Conservation (phyloP, 2,888 invertebrate genomes). For the Pecten maximus region DNA sequence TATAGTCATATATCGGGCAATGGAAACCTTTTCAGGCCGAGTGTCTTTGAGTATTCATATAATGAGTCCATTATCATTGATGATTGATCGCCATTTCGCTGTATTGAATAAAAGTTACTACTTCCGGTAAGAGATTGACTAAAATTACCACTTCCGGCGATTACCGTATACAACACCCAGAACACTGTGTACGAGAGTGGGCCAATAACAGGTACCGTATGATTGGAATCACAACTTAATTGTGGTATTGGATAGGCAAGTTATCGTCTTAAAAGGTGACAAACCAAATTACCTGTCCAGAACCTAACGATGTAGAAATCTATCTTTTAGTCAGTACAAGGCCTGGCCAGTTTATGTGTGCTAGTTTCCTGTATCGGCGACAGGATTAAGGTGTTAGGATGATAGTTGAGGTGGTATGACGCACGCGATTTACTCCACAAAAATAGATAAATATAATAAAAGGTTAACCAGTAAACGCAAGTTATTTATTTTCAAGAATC, state of each 20-base stretch:
- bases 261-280: conserved; percentile 11
- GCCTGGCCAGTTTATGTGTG: not conserved
- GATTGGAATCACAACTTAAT: not conserved
- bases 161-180: not conserved
- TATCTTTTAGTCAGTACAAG: not conserved
- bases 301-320: not conserved
- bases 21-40: not conserved
- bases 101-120: conserved; percentile 16
- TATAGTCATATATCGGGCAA: not conserved
- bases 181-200: not conserved
- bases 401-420: not conserved
- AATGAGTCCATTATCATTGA: not conserved
- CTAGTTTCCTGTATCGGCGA: not conserved
- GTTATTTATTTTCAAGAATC: too few species aligned
- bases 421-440: too few species aligned
- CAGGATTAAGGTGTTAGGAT: not conserved
- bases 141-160: not conserved
- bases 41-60: conserved; percentile 17
- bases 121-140: conserved; percentile 29
- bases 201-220: not conserved
- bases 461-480: too few species aligned
- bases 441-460: too few species aligned
- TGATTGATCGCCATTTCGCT: conserved; percentile 1
- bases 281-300: not conserved
- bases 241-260: not conserved